Evolutionary conservation across 2,888 invertebrate species (phyloP).

Genomic region (Tuberolachnus salignus): DNA sequence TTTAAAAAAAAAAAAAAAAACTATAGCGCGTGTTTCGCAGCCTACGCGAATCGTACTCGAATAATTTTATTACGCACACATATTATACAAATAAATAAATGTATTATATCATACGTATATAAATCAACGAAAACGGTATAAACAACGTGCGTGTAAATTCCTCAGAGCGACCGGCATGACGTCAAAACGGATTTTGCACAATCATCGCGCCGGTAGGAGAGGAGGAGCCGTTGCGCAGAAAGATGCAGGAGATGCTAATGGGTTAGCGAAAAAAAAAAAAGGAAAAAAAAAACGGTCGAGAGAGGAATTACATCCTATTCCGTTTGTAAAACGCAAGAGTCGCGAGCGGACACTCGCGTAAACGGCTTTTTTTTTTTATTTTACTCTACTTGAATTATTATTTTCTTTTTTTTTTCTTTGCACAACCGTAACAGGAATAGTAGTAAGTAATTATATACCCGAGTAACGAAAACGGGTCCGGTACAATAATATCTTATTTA

Average conservation of each 20-base stretch:
- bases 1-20: too few species aligned
- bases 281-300: background rate
- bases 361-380: background rate
- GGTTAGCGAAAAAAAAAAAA: background rate
- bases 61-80: background rate
- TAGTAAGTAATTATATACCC: background rate
- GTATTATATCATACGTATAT: background rate
- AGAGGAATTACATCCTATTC: background rate
- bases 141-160: slow-evolving; percentile 10
- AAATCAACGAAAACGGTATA: slow-evolving; percentile 12
- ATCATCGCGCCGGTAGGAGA: background rate
- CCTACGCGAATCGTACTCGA: background rate
- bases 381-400: background rate
- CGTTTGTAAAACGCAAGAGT: background rate
- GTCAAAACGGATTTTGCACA: slow-evolving; percentile 22
- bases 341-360: slow-evolving; percentile 9
- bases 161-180: background rate
- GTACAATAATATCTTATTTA: background rate
- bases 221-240: too few species aligned
- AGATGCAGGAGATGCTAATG: background rate
- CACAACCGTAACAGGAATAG: slow-evolving; percentile 6
- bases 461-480: slow-evolving; percentile 12
- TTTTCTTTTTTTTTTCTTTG: slow-evolving; percentile 9
- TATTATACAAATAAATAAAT: too few species aligned
- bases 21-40: slow-evolving; percentile 7